Evolutionary conservation across 2,888 invertebrate species (phyloP).

Genomic region (Incurvaria masculella): DNA sequence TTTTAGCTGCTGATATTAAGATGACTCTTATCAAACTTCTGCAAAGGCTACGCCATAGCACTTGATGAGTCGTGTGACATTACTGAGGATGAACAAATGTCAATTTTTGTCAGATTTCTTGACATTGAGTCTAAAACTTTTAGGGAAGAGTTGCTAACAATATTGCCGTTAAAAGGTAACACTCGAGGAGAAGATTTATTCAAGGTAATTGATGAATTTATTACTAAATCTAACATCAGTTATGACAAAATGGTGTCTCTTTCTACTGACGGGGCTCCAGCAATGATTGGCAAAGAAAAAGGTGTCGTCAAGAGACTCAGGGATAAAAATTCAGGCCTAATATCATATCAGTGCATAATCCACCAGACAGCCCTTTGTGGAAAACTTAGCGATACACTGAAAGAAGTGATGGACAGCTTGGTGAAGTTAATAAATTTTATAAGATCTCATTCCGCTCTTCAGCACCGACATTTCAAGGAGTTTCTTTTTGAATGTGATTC

Average conservation of each 20-base stretch:
- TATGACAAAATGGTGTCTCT: conserved; percentile 13
- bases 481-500: conserved; percentile 17
- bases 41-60: too few relatives aligned
- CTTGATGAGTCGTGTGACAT: too few relatives aligned
- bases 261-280: conserved; percentile 11
- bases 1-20: too few relatives aligned
- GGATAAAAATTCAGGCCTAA: too few relatives aligned
- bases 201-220: conserved; percentile 10
- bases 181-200: conserved; percentile 14
- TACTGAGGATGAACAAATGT: too few relatives aligned
- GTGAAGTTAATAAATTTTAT: conserved; percentile 7
- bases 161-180: too few relatives aligned
- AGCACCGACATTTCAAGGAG: conserved; percentile 17
- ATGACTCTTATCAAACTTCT: too few relatives aligned
- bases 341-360: conserved; percentile 12
- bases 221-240: conserved; percentile 9
- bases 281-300: conserved; percentile 18
- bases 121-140: conserved; percentile 13
- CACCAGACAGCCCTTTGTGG: conserved; percentile 17
- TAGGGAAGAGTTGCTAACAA: too few relatives aligned
- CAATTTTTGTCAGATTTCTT: conserved; percentile 12
- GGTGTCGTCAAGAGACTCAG: conserved; percentile 16
- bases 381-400: too few relatives aligned
- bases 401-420: too few relatives aligned
- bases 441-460: too few relatives aligned